A percentile compares a stretch with the other conserved stretches of the same genome.
Evolutionary conservation across 2,888 invertebrate genomes (phyloP).

Genomic region (Oligia fasciuncula): DNA sequence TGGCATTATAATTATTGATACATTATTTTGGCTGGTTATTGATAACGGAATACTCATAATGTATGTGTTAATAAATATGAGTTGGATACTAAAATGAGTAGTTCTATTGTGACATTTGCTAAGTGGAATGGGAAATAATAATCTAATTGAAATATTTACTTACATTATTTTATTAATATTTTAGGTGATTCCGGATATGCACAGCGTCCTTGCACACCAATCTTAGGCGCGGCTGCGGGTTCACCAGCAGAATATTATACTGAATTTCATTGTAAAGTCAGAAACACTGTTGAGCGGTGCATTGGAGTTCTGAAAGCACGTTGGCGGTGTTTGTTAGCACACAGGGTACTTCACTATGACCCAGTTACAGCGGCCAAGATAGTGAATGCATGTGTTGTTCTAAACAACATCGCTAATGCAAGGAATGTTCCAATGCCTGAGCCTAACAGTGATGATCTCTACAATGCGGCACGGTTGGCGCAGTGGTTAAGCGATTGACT

Average conservation of each 20-base stretch:
- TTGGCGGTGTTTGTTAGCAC: neutral
- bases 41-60: no score
- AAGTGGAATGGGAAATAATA: no score
- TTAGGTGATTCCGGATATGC: constrained; percentile 4
- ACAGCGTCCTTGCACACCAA: neutral
- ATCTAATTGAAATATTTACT: no score
- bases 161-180: neutral
- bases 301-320: constrained; percentile 3
- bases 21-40: no score
- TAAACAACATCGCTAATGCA: no score
- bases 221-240: neutral
- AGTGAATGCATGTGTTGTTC: neutral
- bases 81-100: no score
- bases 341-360: constrained; percentile 2
- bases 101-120: no score
- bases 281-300: neutral
- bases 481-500: no score
- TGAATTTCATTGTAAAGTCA: neutral
- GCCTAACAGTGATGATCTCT: no score
- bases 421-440: neutral
- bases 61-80: no score
- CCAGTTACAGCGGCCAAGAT: neutral
- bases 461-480: no score
- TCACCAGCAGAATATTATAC: neutral
- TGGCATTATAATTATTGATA: no score